phyloP scores from a whole-genome alignment of 2,888 invertebrate species.

The Watsonalla cultraria region DNA sequence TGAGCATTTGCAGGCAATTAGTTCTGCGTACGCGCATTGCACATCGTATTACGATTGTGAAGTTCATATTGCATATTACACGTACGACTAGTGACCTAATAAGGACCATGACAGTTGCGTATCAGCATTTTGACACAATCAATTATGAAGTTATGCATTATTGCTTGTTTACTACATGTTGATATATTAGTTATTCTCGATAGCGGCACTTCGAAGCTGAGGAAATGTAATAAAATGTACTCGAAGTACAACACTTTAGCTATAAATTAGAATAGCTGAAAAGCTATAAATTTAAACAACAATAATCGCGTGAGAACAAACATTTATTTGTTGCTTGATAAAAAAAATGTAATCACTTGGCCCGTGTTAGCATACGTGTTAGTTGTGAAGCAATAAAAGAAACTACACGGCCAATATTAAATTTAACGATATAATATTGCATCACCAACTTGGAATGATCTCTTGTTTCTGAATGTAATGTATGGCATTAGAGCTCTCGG shows the following conservation, averaged over 20 bases:
- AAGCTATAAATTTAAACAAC: slow-evolving; percentile 53
- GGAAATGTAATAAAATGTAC: slow-evolving; percentile 15
- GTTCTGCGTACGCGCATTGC: slow-evolving; percentile 18
- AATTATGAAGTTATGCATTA: slow-evolving; percentile 40
- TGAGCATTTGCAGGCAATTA: neutral
- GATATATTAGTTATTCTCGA: slow-evolving; percentile 7
- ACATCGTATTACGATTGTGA: slow-evolving; percentile 27
- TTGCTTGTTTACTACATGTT: slow-evolving; percentile 34
- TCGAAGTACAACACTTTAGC: slow-evolving; percentile 34
- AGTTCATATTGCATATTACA: slow-evolving; percentile 50
- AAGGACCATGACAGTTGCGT: slow-evolving; percentile 40
- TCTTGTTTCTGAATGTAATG: slow-evolving; percentile 26
- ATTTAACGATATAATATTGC: slow-evolving; percentile 76
- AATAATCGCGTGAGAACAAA: slow-evolving; percentile 72
- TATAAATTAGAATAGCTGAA: slow-evolving; percentile 44
- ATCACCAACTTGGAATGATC: slow-evolving; percentile 51
- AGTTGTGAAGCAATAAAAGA: slow-evolving; percentile 73
- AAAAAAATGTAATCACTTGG: slow-evolving; percentile 61
- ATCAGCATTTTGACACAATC: slow-evolving; percentile 54
- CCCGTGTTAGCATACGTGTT: slow-evolving; percentile 63
- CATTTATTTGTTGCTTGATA: slow-evolving; percentile 58
- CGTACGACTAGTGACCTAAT: slow-evolving; percentile 54
- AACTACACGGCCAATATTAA: slow-evolving; percentile 72
- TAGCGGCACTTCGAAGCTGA: neutral
- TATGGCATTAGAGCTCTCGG: slow-evolving; percentile 34